Conservation (phyloP, 2,888 invertebrate species). For the Neria commutata region DNA sequence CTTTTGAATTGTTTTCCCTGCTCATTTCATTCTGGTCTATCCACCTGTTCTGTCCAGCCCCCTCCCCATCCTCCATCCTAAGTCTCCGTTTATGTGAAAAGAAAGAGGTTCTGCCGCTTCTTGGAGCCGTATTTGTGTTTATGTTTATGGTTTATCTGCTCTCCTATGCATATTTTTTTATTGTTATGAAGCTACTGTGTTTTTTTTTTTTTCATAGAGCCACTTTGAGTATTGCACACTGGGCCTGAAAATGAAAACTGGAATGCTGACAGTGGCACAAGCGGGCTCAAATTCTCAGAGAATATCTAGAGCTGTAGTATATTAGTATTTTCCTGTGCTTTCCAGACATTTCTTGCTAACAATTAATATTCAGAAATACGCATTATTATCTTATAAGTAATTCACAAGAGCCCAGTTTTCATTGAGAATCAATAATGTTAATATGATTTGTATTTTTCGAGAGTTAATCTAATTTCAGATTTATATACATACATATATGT, state of each 20-base stretch:
- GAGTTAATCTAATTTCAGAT: too few species aligned
- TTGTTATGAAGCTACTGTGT: conserved; percentile 32
- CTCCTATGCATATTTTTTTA: conserved; percentile 44
- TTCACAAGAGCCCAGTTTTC: too few species aligned
- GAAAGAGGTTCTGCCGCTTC: conserved; percentile 23
- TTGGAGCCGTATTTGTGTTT: conserved; percentile 33
- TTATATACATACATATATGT: too few species aligned
- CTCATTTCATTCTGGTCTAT: conserved; percentile 8
- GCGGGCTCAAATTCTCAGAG: not conserved
- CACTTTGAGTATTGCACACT: conserved; percentile 6
- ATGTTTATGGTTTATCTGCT: conserved; percentile 46
- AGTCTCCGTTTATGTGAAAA: conserved; percentile 14
- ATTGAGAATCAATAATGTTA: too few species aligned
- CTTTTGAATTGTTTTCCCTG: conserved; percentile 15
- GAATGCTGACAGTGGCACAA: not conserved
- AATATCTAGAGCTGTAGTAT: not conserved
- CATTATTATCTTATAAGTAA: too few species aligned
- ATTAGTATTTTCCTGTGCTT: too few species aligned
- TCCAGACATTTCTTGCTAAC: too few species aligned
- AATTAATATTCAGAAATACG: too few species aligned
- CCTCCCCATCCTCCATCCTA: conserved; percentile 19
- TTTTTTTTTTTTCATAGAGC: conserved; percentile 23
- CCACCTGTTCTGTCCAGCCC: conserved; percentile 24
- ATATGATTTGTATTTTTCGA: too few species aligned
- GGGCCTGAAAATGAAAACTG: conserved; percentile 11